Base-by-base conservation (phyloP, 2,797 vertebrate genomes). In the Characodon lateralis region DNA sequence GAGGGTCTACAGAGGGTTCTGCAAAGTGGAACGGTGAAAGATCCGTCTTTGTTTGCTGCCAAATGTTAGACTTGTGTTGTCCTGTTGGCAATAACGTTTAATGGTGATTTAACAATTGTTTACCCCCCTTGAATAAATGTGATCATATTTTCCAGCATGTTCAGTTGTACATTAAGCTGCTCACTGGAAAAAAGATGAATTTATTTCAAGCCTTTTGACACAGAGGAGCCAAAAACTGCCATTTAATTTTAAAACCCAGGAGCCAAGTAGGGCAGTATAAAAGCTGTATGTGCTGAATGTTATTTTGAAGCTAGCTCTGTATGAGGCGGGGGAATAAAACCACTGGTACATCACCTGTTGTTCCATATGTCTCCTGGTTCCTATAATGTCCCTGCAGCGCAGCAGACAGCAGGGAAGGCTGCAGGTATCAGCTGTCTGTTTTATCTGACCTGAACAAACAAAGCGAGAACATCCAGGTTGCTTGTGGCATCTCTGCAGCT, bases 391-490 rank as follows among this genome's bases (percentile, higher is more conserved):
- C 0, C 43, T 55, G 81, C 82, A 76, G 31, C 31, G 31, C 31
- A 35, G 31, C 31, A 35, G 31, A 35, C 31, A 35, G 31, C 82
- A 59, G 79, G 74, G n/a, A 58, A 28, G 74, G 61, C 78, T 53
- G 69, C 78, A 74, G 79, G 82, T 78, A 83, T 86, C 81, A 77
- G 70, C 26, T 78, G 79, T 74, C 85, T 1, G 48, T 61, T 28
- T 59, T 1, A 28, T 28, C 58, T 13, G 26, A 28, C 26, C 58
- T 74, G 81, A 73, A 86, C 76, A 83, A 88, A 91, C 83, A 89
- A 51, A 82, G 79, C 76, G 72, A 83, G 85, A 80, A 81, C 87
- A 85, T 75, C 72, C 82, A 72, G 79, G 6, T 50, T 55, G 48
- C 50, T n/a, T 46, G 0, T 71, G 79, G 80, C 83, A 82, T 84